Base-by-base conservation (phyloP, 2,113 vertebrate genomes). In the Laticauda laticaudata region DNA sequence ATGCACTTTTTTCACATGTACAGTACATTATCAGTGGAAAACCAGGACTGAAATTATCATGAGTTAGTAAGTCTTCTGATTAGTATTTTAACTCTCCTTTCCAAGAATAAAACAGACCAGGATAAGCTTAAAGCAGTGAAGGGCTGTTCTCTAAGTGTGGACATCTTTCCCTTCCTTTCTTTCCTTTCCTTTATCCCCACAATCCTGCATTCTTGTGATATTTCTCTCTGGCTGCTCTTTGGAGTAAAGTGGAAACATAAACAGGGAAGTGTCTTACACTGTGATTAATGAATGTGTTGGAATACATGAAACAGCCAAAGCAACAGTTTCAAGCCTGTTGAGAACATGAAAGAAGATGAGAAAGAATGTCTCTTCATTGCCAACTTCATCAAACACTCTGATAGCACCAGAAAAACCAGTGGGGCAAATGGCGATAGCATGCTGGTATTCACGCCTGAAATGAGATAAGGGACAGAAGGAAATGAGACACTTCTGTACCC, bases 211-310 rank as follows among this genome's bases (percentile, higher is more conserved):
- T 97, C 96, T 86, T 97, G 75, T 93, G 93, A 96, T 97, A 93
- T 94, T 98, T 98, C 96, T 94, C 81, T 91, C 69, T 91, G 43
- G 91, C 92, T 95, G 94, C 95, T 92, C 95, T 97, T 97, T 96
- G 95, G 93, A 97, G 93, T 93, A 96, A 96, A 97, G 96, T 96
- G 94, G 97, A 98, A 98, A 98, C 90, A 96, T 95, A 97, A 97
- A 97, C 93, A 97, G 94, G 91, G 91, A 95, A 97, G 95, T 97
- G 94, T 94, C 96, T 96, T 96, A 92, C 75, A 96, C 93, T 92
- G 45, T 96, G 97, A 98, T 96, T 97, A 97, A 97, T 97, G 94
- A 97, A 92, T 86, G 88, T 92, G 93, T 96, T 96, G 92, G 64
- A 97, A 97, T 97, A 97, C 92, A 96, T 51, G 87, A 97, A 95